Conservation (phyloP, 2,888 invertebrate species). For the Coenonympha glycerion region DNA sequence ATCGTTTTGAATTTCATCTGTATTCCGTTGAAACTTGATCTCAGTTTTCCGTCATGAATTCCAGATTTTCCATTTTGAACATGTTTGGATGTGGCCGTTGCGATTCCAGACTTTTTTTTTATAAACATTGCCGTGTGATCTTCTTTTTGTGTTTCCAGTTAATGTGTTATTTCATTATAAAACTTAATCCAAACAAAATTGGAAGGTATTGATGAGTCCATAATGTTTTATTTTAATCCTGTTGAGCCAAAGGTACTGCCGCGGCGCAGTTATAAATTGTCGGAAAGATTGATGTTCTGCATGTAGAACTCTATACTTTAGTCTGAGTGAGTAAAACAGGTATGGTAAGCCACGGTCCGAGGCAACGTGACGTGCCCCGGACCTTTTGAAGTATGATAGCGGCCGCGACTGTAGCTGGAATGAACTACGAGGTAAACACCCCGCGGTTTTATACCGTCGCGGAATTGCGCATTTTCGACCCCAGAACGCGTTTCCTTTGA, state of each 20-base stretch:
- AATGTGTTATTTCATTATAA: not conserved
- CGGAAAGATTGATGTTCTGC: not conserved
- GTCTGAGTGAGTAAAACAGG: too few species aligned
- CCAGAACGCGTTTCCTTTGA: conserved; percentile 11
- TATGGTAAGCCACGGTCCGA: too few species aligned
- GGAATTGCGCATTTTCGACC: conserved; percentile 16
- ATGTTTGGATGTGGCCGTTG: not conserved
- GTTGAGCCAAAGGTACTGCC: not conserved
- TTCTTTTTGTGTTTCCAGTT: not conserved
- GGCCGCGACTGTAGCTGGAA: conserved; percentile 2
- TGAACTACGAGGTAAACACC: conserved; percentile 6
- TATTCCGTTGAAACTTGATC: too few species aligned
- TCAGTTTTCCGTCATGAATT: not conserved
- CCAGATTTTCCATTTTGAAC: not conserved
- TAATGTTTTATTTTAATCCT: not conserved
- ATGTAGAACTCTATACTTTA: not conserved
- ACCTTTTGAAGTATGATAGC: not conserved
- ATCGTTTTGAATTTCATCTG: too few species aligned
- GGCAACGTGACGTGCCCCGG: conserved; percentile 3
- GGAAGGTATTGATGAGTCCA: not conserved
- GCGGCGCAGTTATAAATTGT: not conserved
- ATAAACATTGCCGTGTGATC: too few species aligned
- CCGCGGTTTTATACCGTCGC: conserved; percentile 20
- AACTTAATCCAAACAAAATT: too few species aligned
- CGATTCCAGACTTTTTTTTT: not conserved